Evolutionary conservation across 2,113 vertebrate genomes (phyloP).

Genomic region (Thunnus maccoyii): DNA sequence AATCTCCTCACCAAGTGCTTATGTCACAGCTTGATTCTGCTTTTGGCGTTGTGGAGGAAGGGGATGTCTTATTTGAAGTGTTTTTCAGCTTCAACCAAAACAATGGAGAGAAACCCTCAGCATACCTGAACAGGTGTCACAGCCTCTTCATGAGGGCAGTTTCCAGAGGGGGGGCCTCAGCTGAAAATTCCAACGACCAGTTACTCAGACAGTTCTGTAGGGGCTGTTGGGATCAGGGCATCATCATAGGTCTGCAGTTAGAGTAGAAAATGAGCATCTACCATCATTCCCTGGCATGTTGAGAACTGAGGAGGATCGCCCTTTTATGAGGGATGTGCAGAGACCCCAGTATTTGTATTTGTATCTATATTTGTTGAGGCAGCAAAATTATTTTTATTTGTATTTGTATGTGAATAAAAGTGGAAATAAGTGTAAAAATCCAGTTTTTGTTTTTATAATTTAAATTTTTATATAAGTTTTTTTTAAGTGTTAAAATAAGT

Average conservation of each 20-base stretch:
- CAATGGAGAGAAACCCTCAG: background rate
- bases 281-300: background rate
- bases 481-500: too few relatives aligned
- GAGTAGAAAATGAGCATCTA: background rate
- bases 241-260: background rate
- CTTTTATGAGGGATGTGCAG: too few relatives aligned
- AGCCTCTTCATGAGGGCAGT: background rate
- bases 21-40: conserved; percentile 47
- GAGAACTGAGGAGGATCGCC: conserved; percentile 5
- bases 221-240: conserved; percentile 15
- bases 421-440: too few relatives aligned
- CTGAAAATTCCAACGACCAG: background rate
- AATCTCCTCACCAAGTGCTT: background rate
- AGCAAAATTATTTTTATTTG: too few relatives aligned
- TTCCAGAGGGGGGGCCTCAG: background rate
- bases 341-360: too few relatives aligned
- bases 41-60: conserved; percentile 41
- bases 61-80: conserved; percentile 23
- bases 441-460: too few relatives aligned
- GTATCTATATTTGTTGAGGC: too few relatives aligned
- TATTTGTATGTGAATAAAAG: too few relatives aligned
- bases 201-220: conserved; percentile 7
- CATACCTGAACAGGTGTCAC: background rate
- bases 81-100: conserved; percentile 31
- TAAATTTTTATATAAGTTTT: too few relatives aligned